Base-by-base conservation (phyloP, 2,113 vertebrate species). In the Rhea americana region DNA sequence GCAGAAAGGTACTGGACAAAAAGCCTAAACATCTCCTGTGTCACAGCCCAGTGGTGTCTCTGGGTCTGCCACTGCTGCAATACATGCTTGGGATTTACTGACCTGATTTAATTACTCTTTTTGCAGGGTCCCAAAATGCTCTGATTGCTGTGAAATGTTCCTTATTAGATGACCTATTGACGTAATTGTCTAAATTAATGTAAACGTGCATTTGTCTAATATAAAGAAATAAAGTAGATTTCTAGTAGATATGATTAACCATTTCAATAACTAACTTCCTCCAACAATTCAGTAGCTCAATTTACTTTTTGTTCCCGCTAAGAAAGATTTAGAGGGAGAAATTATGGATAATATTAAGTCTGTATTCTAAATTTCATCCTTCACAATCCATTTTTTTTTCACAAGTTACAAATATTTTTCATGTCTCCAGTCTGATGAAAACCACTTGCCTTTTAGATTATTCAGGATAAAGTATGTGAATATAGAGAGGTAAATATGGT, bases 401-500 rank as follows among this genome's bases (percentile, higher is more conserved):
- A 24, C 41, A 43, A 43, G 24, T 14, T 21, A 11, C 22, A 75
- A 55, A 67, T 24, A 30, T 7, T 43, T 25, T 8, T 80, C 71
- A 12, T 1, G 1, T 15, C 35, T 59, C 65, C 37, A 13, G 41
- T 22, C 56, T 32, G 37, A 66, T 51, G 78, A 74, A 76, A 89
- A 32, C 14, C 35, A 5, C 55, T 4, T 4, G 28, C 50, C 25
- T 51, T 55, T 83, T 41, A 14, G 17, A 6, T 75, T 37, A 11
- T 76, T 26, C 48, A 53, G 51, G 24, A 72, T 25, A 18, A 53
- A 72, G 18, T 13, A 22, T 13, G 24, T 2, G 4, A 53, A 37
- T 2, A 7, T 0, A 0, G 26, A 28, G 55, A 66, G 7, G 28
- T 47, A 78, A 91, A 65, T 13, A 9, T 0, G 0, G 37, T 81